Conservation (phyloP, 2,888 invertebrate genomes). For the Flexamia atlantica region DNA sequence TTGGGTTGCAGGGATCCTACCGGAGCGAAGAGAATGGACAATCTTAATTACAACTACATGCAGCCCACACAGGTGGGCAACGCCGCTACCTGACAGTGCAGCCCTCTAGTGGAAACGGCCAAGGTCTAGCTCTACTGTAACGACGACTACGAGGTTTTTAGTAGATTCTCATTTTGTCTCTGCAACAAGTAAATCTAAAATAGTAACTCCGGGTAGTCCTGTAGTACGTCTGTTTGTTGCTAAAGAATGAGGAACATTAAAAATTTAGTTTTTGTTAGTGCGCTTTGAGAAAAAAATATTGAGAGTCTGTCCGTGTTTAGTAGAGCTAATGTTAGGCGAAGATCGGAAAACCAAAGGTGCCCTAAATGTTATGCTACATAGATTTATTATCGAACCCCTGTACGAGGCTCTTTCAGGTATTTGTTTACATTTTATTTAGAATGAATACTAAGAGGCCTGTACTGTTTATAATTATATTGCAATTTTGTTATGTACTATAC, state of each 20-base stretch:
- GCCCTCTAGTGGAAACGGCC: constrained; percentile 81
- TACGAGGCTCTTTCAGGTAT: constrained; percentile 73
- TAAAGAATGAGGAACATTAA: constrained; percentile 76
- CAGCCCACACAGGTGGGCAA: constrained; percentile 82
- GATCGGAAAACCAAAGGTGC: constrained; percentile 87
- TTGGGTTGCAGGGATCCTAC: constrained; percentile 84
- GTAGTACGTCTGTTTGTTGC: constrained; percentile 69
- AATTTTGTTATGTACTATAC: constrained; percentile 68
- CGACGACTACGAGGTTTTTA: constrained; percentile 61
- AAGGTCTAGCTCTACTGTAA: constrained; percentile 73
- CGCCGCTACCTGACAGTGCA: constrained; percentile 70
- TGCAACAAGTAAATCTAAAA: constrained; percentile 46
- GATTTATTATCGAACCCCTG: constrained; percentile 59
- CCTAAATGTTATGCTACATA: constrained; percentile 81
- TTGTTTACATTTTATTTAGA: constrained; percentile 50
- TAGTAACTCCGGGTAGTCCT: constrained; percentile 22
- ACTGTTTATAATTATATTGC: constrained; percentile 68
- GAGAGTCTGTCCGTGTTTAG: constrained; percentile 8
- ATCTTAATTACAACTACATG: constrained; percentile 83
- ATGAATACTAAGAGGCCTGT: constrained; percentile 68
- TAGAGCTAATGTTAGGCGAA: constrained; percentile 47
- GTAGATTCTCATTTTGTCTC: constrained; percentile 50
- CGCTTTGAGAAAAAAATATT: constrained; percentile 28
- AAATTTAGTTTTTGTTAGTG: constrained; percentile 68
- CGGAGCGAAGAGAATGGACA: constrained; percentile 92